Base-by-base conservation (phyloP, 2,797 vertebrate species). In the Malacoctenus gilli region DNA sequence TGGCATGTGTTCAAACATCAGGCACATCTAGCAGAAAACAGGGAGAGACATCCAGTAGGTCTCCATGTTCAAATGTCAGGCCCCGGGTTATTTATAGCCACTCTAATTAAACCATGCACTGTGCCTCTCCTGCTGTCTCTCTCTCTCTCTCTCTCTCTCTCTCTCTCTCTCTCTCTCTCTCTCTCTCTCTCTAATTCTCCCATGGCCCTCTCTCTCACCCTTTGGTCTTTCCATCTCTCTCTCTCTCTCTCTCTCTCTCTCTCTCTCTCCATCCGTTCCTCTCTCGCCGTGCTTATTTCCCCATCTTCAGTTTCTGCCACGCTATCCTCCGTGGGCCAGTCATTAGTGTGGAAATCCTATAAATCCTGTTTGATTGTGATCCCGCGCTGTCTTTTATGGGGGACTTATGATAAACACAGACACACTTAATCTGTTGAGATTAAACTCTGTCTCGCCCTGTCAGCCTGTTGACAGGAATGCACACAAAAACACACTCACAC, bases 31-130 rank as follows among this genome's bases (percentile, higher is more conserved):
- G 74, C 75, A 79, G 69, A 79, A 80, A 85, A 80, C 51, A 73
- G 59, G 52, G 46, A 59, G 60, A 84, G 65, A 82, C 75, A 67
- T 77, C 81, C 80, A 75, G 52, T 74, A 75, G 78, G 83, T 80
- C 78, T 84, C 78, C 53, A 47, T 82, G 84, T 85, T 88, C 82
- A 91, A 85, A 90, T 90, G 87, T 88, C 87, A 90, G 73, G 77
- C 66, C 81, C 53, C 63, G 34, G 69, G 83, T 88, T 90, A 90
- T 90, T 90, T 89, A 85, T 90, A 89, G 87, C 78, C 56, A 38
- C 32, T 86, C 83, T 87, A 89, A 90, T 90, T 90, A 89, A 90
- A 89, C 79, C 77, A 73, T 82, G 59, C 77, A 58, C 67, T 49
- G 41, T 78, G 75, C 60, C 37, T 77, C 73, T 85, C 70, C 59